These are phyloP conservation scores for Seriola dumerili DNA, from an alignment of 2,113 vertebrate genomes.

Conservation along the genomic window DNA sequence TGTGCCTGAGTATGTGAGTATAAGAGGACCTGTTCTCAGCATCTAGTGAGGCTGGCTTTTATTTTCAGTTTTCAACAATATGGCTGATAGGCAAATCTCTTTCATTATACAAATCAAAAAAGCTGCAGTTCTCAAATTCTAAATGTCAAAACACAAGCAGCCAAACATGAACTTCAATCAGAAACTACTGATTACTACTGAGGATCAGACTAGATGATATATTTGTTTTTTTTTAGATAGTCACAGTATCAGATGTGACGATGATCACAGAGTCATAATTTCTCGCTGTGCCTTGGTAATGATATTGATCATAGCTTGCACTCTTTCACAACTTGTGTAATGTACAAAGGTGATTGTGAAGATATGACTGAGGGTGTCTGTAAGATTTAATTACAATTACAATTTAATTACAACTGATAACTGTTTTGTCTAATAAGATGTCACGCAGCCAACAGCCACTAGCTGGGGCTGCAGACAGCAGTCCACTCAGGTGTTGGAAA, in stretches of 20 bases:
- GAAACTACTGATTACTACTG: neutral
- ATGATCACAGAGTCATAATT: neutral
- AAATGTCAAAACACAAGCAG: no score
- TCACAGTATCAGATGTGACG: neutral
- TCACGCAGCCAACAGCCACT: no score
- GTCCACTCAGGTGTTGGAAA: no score
- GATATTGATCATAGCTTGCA: no score
- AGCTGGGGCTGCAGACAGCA: no score
- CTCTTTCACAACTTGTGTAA: neutral
- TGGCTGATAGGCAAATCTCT: neutral
- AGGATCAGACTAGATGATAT: neutral
- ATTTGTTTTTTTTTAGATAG: no score
- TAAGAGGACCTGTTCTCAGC: conserved; percentile 7
- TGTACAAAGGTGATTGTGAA: no score
- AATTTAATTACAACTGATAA: no score
- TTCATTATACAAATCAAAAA: neutral
- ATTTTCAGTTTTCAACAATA: neutral
- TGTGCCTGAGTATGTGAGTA: neutral
- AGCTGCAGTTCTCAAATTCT: neutral
- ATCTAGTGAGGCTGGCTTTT: neutral
- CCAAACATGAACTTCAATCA: neutral
- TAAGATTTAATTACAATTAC: no score
- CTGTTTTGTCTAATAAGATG: no score
- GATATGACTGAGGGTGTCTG: no score
- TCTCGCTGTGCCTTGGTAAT: no score